Base-by-base conservation (phyloP, 2,888 invertebrate species). In the Athalia circularis region DNA sequence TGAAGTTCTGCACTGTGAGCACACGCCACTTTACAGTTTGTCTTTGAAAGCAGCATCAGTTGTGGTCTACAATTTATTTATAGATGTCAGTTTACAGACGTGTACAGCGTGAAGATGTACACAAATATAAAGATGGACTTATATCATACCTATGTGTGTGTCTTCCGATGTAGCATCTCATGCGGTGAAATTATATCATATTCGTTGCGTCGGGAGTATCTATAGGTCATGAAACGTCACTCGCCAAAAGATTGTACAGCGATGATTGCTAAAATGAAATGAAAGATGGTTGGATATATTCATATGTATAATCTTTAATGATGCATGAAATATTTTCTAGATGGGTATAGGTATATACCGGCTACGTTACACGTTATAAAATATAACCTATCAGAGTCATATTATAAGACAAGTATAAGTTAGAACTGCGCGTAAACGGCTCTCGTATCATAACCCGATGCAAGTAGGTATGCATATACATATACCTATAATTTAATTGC, bases 1-100 rank as follows among this genome's bases (percentile, higher is more conserved):
- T 15, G 4, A 48, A 75, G 62, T 62, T 59, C 68, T 54, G 54
- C 8, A 59, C n/a, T 11, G 62, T 50, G 62, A 62, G 62, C 57
- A 72, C 57, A 72, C 59, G 29, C 29, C 29, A 29, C 29, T 75
- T 61, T 75, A 64, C 75, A 52, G 75, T 75, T 75, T 64, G 62
- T 75, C 75, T 13, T 11, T 50, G 29, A 47, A 62, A 50, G 45
- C 48, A 9, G 45, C 64, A 43, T 15, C 8, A 45, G 15, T 15
- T 7, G 9, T 65, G 68, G 15, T 68, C 11, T 54, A 43, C 8
- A 65, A 15, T 29, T 29, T 75, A 59, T 59, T 64, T 75, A 62
- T 64, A 45, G 29, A 13, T 64, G 50, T 29, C 29, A 29, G 29
- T 29, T 29, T 29, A 29, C 29, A 29, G 29, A 29, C 29, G 29